A percentile compares a stretch with the other conserved stretches of the same genome.
phyloP scores from a whole-genome alignment of 2,113 vertebrate genomes.

The Melanerpes formicivorus region DNA sequence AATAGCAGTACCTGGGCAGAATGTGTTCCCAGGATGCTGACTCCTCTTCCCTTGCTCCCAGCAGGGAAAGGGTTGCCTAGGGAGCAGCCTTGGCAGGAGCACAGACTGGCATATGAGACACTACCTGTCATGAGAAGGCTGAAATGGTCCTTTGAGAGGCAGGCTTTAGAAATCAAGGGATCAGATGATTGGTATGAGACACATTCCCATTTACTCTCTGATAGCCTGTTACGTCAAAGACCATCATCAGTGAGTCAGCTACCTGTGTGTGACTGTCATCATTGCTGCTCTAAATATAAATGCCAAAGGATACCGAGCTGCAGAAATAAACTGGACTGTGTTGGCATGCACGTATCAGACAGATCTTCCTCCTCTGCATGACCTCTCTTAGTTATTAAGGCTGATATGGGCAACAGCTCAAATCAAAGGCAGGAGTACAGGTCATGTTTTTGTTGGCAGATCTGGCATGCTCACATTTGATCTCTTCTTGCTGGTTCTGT shows the following conservation, averaged over 20 bases:
- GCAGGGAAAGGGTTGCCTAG: not conserved
- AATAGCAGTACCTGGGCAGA: not conserved
- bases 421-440: not conserved
- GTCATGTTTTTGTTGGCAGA: not conserved
- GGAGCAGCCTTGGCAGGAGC: not conserved
- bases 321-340: not conserved
- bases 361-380: not conserved
- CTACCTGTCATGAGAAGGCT: not conserved
- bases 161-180: not conserved
- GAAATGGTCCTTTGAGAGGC: not conserved
- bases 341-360: not conserved
- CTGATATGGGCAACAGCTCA: not conserved
- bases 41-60: not conserved
- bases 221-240: not conserved
- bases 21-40: not conserved
- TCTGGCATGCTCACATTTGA: not conserved
- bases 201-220: not conserved
- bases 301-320: not conserved
- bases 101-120: accelerated
- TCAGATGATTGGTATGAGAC: not conserved
- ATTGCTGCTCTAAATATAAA: constrained; percentile 31
- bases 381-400: not conserved
- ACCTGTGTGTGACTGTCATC: not conserved
- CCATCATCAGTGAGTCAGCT: constrained; percentile 39
- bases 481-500: not conserved